phyloP scores from a whole-genome alignment of 1,140 invertebrate species.

The Ceratoteleas bidentatus region DNA sequence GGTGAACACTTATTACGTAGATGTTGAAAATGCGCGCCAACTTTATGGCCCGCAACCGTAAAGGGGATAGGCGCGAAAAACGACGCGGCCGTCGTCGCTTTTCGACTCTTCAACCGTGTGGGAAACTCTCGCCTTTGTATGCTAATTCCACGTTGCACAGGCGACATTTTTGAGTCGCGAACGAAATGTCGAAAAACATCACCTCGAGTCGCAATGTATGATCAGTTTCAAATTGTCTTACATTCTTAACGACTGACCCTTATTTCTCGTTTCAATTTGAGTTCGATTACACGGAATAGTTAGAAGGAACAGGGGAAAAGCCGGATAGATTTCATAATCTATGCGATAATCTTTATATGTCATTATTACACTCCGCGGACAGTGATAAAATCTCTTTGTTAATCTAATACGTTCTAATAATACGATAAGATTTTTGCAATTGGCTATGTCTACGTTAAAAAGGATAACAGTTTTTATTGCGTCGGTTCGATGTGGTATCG shows the following conservation, averaged over 20 bases:
- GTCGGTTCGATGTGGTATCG: slow-evolving; percentile 17
- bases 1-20: slow-evolving; percentile 6
- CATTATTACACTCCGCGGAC: slow-evolving; percentile 3
- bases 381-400: slow-evolving; percentile 20
- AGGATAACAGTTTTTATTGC: slow-evolving; percentile 41
- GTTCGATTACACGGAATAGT: too few species aligned
- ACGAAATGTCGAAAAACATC: background rate
- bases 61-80: slow-evolving; percentile 45
- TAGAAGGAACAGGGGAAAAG: too few species aligned
- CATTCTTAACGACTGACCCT: background rate
- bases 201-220: too few species aligned
- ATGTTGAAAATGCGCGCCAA: slow-evolving; percentile 36
- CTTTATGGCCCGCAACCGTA: slow-evolving; percentile 31
- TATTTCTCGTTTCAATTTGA: too few species aligned
- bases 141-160: slow-evolving; percentile 15
- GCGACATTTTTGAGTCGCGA: background rate
- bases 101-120: slow-evolving; percentile 36
- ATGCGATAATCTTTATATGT: slow-evolving; percentile 15
- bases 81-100: slow-evolving; percentile 18
- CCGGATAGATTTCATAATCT: slow-evolving; percentile 2
- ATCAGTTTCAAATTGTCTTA: background rate
- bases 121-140: slow-evolving; percentile 50
- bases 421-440: slow-evolving; percentile 33
- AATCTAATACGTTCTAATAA: slow-evolving; percentile 35
- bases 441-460: slow-evolving; percentile 6